Base-by-base conservation (phyloP, 1,140 invertebrate genomes). In the Papilio polytes region DNA sequence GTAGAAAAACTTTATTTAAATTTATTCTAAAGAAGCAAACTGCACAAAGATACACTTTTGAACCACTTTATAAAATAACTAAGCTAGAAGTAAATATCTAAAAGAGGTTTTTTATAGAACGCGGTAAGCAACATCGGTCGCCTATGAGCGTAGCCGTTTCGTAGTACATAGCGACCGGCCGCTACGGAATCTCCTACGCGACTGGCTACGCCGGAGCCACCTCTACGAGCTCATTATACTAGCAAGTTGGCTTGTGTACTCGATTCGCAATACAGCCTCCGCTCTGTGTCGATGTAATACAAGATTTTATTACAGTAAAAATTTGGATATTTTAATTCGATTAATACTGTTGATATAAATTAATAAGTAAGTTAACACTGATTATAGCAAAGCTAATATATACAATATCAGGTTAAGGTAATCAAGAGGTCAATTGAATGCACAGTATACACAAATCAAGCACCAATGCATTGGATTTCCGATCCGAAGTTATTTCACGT, bases 201-300 rank as follows among this genome's bases (percentile, higher is more conserved):
- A 78, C 77, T 78, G 77, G 53, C 56, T 78, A 76, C 74, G 20
- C 18, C 56, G 56, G 66, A 41, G 56, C 56, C 77, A 78, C 77
- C 77, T 78, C 77, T 63, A 31, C 56, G 56, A n/a, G 77, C 77
- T 66, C 77, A 78, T 78, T 78, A 66, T 78, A 48, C 20, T 51
- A 78, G n/a, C 10, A 22, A 63, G 26, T 78, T 78, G 56, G 77
- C 51, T 59, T 46, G 76, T n/a, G 53, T 76, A 26, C 44, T 76
- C n/a, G 74, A 2, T 48, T 53, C 22, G 46, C 20, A 76, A 31
- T 76, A 76, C 2, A 76, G 74, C 20, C 51, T 26, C 51, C 26
- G 1, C 26, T n/a, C 20, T 41, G 51, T 53, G 48, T 59, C 46
- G 20, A 41, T n/a, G 53, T 78, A 22, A 3, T 63, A 63, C 59